Conservation (phyloP, 2,113 vertebrate species). For the Dolichallabes microphthalmus region DNA sequence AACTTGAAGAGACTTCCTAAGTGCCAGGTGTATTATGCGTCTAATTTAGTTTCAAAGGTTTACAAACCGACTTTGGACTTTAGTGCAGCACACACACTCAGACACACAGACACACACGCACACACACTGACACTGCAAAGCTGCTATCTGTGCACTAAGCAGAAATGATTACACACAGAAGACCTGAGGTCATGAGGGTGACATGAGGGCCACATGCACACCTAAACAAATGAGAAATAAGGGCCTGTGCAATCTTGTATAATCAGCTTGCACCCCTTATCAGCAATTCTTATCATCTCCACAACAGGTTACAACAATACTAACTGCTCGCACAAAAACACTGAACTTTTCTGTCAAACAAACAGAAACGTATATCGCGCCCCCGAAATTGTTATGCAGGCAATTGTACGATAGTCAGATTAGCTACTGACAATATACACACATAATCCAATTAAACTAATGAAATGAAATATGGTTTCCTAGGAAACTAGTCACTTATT, state of each 20-base stretch:
- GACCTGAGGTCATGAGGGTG: constrained; percentile 24
- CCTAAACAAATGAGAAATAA: constrained; percentile 65
- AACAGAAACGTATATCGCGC: constrained; percentile 20
- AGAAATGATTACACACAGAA: constrained; percentile 22
- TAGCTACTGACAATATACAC: neutral
- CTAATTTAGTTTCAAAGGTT: constrained; percentile 13
- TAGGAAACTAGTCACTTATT: neutral
- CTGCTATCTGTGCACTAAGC: constrained; percentile 35
- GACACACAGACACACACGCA: neutral
- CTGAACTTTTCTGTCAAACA: neutral
- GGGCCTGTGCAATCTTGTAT: constrained; percentile 62
- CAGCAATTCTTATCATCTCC: constrained; percentile 56
- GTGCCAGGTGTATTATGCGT: constrained; percentile 2
- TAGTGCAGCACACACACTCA: neutral
- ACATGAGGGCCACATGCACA: constrained; percentile 22
- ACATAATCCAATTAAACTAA: neutral
- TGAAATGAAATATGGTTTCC: neutral
- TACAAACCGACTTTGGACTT: constrained; percentile 22
- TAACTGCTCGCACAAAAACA: constrained; percentile 21
- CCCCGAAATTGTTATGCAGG: neutral
- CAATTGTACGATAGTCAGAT: neutral
- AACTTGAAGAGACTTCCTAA: neutral
- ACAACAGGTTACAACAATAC: constrained; percentile 64
- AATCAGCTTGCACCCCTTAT: constrained; percentile 68
- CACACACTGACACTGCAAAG: constrained; percentile 14